Evolutionary conservation across 2,888 invertebrate species (phyloP).

Genomic region (Leptopilina myrica): DNA sequence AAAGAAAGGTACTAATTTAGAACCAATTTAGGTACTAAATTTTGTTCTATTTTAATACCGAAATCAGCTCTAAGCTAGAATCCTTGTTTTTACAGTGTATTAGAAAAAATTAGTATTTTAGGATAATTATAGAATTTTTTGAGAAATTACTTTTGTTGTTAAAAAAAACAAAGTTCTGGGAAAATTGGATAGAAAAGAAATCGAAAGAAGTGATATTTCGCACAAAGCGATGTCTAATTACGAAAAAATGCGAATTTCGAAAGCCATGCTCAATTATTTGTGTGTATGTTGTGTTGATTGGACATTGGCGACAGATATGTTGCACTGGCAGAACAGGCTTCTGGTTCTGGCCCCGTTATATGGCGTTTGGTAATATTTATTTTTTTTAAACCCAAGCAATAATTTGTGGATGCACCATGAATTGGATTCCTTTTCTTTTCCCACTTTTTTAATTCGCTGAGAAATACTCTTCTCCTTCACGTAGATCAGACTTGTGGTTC

Average conservation of each 20-base stretch:
- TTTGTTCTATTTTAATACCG: too few relatives aligned
- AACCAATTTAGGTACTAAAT: too few relatives aligned
- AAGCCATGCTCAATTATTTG: constrained; percentile 35
- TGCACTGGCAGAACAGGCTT: background rate
- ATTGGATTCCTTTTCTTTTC: background rate
- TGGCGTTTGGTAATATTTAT: constrained; percentile 2
- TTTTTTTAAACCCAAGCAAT: background rate
- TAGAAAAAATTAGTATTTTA: too few relatives aligned
- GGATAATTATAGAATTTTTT: too few relatives aligned
- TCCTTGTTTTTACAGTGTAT: too few relatives aligned
- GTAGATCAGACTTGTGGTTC: constrained; percentile 10
- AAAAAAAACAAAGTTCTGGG: background rate
- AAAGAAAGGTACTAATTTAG: too few relatives aligned
- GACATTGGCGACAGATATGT: constrained; percentile 25
- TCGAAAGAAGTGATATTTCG: constrained; percentile 5
- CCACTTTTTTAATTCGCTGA: background rate
- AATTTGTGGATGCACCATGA: constrained; percentile 31
- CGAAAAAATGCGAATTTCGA: constrained; percentile 32
- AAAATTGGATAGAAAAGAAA: background rate
- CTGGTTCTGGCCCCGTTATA: constrained; percentile 18
- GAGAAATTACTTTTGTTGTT: too few relatives aligned
- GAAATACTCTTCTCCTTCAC: background rate
- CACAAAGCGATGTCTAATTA: constrained; percentile 17
- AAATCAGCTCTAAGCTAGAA: too few relatives aligned
- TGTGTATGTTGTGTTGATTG: constrained; percentile 19